Percentiles rank a stretch among this genome's conserved stretches.
Conservation (phyloP, 2,888 invertebrate genomes). For the Lacanobia oleracea region DNA sequence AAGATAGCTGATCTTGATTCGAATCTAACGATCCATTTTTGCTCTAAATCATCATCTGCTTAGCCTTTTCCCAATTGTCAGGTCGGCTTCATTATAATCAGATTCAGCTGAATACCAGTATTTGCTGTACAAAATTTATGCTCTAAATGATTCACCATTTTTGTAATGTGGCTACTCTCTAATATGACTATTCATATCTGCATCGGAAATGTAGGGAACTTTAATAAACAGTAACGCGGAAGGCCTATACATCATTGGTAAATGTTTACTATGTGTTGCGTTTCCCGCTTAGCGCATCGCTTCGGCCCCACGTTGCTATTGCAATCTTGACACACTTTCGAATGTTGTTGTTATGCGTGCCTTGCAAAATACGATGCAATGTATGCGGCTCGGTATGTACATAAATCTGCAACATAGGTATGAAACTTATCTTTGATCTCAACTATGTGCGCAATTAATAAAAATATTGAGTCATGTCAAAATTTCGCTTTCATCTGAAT, state of each 20-base stretch:
- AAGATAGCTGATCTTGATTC: neutral
- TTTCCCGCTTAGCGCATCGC: slow-evolving; percentile 83
- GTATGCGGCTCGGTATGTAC: slow-evolving; percentile 70
- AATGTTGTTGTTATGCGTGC: slow-evolving; percentile 87
- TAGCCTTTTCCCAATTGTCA: too few relatives aligned
- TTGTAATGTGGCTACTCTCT: neutral
- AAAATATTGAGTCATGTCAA: slow-evolving; percentile 50
- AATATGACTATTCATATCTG: slow-evolving; percentile 19
- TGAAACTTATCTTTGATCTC: slow-evolving; percentile 63
- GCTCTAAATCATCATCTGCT: neutral
- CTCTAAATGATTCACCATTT: slow-evolving; percentile 3
- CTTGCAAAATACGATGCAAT: slow-evolving; percentile 87
- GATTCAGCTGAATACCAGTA: too few relatives aligned
- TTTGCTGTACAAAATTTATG: too few relatives aligned
- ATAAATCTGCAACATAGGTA: slow-evolving; percentile 65
- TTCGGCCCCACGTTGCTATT: slow-evolving; percentile 80
- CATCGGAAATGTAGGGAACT: slow-evolving; percentile 31
- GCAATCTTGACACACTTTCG: slow-evolving; percentile 90
- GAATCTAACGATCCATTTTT: slow-evolving; percentile 3
- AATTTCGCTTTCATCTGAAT: slow-evolving; percentile 55
- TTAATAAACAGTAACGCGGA: slow-evolving; percentile 62
- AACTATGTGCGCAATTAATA: slow-evolving; percentile 42
- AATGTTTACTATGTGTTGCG: slow-evolving; percentile 79
- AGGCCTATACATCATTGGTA: slow-evolving; percentile 67
- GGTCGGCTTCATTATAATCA: too few relatives aligned